Base-by-base conservation (phyloP, 2,113 vertebrate genomes). In the Puntigrus tetrazona region DNA sequence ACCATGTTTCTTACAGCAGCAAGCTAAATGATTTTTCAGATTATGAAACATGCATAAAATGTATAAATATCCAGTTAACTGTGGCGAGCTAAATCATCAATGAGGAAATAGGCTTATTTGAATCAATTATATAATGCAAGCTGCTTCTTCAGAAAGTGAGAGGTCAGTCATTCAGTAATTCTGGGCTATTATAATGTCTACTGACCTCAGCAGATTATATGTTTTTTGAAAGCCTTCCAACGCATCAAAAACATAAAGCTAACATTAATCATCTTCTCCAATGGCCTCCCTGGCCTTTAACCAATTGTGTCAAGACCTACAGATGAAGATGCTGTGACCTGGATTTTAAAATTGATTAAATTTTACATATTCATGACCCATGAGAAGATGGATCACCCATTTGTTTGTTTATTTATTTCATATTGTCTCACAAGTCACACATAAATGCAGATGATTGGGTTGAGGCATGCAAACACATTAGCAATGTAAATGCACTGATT, bases 281-380 rank as follows among this genome's bases (percentile, higher is more conserved):
- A 2, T 13, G 16, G 25, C 25, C 74, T 63, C 25, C 29, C 43
- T 41, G 65, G 14, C 31, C 69, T 63, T 77, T 76, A 72, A 67
- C 79, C 59, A 34, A n/a, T 79, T 43, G 22, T 83, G 86, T 85
- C 69, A 85, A 85, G 88, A 85, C 85, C 81, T 82, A 85, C 88
- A 89, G 81, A 85, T 88, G 89, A 91, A 90, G 86, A 89, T 88
- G 88, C 0, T 55, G 25, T 50, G 82, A 88, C 88, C 86, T 89
- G 85, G 87, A 88, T 91, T 89, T 85, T 89, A 69, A 88, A 90
- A 86, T 65, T 67, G 85, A 92, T 86, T 74, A 80, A 86, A 89
- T 92, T n/a, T n/a, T 85, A 89, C 89, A 91, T 91, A 93, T 92
- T 91, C 87, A 94, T 92, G 89, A 87, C 74, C 59, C 41, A 81